phyloP scores from a whole-genome alignment of 2,113 vertebrate species.

The Azemiops feae region DNA sequence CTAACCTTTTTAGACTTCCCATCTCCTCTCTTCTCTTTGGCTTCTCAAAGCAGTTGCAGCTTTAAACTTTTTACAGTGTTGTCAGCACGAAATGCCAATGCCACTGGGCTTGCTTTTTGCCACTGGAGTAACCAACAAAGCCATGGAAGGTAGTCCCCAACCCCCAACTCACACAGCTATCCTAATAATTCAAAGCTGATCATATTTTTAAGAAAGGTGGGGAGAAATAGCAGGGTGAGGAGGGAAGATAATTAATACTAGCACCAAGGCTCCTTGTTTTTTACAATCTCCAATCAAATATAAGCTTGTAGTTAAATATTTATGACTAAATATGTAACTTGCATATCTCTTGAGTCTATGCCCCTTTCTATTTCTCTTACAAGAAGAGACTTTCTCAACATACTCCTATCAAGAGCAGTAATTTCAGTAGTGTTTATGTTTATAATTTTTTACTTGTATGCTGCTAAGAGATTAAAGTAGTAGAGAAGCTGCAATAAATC shows the following conservation, averaged over 20 bases:
- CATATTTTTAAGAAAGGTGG: slow-evolving; percentile 60
- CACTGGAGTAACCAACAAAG: slow-evolving; percentile 76
- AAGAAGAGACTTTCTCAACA: background rate
- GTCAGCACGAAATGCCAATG: slow-evolving; percentile 79
- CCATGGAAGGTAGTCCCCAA: slow-evolving; percentile 72
- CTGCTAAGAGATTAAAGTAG: background rate
- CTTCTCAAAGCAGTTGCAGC: slow-evolving; percentile 71
- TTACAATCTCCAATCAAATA: slow-evolving; percentile 63
- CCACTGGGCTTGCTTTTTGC: slow-evolving; percentile 71
- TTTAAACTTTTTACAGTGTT: slow-evolving; percentile 81
- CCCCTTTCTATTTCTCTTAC: slow-evolving; percentile 44
- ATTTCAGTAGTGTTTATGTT: background rate
- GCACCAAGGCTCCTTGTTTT: slow-evolving; percentile 45
- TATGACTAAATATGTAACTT: slow-evolving; percentile 59
- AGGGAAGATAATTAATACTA: slow-evolving; percentile 59
- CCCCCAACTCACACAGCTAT: slow-evolving; percentile 57
- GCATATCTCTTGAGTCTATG: slow-evolving; percentile 38
- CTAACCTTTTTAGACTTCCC: slow-evolving; percentile 83
- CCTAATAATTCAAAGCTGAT: slow-evolving; percentile 71
- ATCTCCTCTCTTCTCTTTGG: slow-evolving; percentile 76
- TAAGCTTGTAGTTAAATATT: slow-evolving; percentile 67
- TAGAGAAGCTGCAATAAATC: background rate
- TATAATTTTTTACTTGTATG: background rate
- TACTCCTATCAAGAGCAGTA: background rate
- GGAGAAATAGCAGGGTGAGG: background rate